Conservation (phyloP, 2,113 vertebrate genomes). For the Platichthys stellatus region DNA sequence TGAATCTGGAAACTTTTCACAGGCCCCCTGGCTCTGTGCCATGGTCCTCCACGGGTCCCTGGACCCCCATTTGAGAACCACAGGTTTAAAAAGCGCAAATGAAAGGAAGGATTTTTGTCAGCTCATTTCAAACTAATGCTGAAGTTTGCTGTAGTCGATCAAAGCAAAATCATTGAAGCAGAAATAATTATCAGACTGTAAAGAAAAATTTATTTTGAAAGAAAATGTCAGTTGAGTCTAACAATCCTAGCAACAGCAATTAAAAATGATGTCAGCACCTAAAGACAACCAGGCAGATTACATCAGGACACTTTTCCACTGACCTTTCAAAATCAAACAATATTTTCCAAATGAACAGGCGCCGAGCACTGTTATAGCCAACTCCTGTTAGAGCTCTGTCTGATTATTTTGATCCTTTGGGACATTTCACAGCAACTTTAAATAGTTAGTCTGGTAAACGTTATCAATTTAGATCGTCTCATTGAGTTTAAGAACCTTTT, state of each 20-base stretch:
- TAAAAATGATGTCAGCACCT: not conserved
- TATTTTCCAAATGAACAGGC: not conserved
- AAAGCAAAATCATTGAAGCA: too few relatives aligned
- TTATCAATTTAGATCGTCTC: not conserved
- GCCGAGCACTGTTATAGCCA: not conserved
- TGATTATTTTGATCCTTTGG: not conserved
- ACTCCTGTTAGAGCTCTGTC: not conserved
- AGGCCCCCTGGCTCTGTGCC: too few relatives aligned
- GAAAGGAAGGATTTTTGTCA: too few relatives aligned
- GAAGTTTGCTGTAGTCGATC: too few relatives aligned
- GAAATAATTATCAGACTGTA: too few relatives aligned
- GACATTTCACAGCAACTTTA: constrained; percentile 3
- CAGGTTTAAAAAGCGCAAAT: too few relatives aligned
- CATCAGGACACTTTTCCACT: not conserved
- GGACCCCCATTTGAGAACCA: too few relatives aligned
- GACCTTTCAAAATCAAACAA: not conserved
- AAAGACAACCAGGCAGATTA: not conserved
- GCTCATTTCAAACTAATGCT: too few relatives aligned
- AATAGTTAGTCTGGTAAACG: not conserved
- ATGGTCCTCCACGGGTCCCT: too few relatives aligned
- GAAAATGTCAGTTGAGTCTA: too few relatives aligned
- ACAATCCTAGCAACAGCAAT: not conserved
- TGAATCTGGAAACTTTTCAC: too few relatives aligned
- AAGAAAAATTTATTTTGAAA: too few relatives aligned
- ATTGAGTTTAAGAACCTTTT: not conserved